These are phyloP conservation scores for Ascaphus truei DNA, from an alignment of 2,113 vertebrate species.

Conservation along the genomic window DNA sequence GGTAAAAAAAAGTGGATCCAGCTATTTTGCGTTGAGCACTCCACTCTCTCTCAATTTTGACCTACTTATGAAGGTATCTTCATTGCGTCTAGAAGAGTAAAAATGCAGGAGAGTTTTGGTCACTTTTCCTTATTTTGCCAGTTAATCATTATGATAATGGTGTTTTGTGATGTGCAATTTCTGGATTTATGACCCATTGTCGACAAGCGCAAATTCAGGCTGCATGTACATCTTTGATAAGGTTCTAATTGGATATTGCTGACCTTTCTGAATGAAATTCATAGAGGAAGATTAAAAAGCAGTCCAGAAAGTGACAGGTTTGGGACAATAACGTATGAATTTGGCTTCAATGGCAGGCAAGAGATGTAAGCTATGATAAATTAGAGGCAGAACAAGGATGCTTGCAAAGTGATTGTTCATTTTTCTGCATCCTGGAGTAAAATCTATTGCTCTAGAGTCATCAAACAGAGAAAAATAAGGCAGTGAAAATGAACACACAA, in stretches of 20 bases:
- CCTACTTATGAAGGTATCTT: not conserved
- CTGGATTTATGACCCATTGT: slow-evolving; percentile 74
- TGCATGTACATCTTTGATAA: slow-evolving; percentile 79
- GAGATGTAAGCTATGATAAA: slow-evolving; percentile 77
- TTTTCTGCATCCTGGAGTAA: slow-evolving; percentile 59
- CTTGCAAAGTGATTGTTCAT: slow-evolving; percentile 61
- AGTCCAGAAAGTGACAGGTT: slow-evolving; percentile 71
- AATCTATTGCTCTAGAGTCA: slow-evolving; percentile 50
- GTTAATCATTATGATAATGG: slow-evolving; percentile 67
- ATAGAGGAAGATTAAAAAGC: slow-evolving; percentile 75
- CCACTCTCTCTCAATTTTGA: too few relatives aligned
- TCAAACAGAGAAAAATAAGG: too few relatives aligned
- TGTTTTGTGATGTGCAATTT: slow-evolving; percentile 56
- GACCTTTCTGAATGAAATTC: slow-evolving; percentile 79
- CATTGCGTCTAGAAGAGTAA: too few relatives aligned
- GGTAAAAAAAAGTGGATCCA: too few relatives aligned
- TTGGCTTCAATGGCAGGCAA: slow-evolving; percentile 61
- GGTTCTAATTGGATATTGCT: slow-evolving; percentile 78
- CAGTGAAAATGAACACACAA: too few relatives aligned
- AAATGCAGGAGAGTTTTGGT: slow-evolving; percentile 51
- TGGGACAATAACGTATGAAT: slow-evolving; percentile 75
- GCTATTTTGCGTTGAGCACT: too few relatives aligned
- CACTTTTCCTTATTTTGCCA: slow-evolving; percentile 33
- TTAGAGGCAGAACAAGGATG: slow-evolving; percentile 56
- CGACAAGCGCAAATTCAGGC: slow-evolving; percentile 59